Evolutionary conservation across 2,113 vertebrate species (phyloP), one percentile per base, ranked within the genome.

Genomic region (Oxyruncus cristatus): DNA sequence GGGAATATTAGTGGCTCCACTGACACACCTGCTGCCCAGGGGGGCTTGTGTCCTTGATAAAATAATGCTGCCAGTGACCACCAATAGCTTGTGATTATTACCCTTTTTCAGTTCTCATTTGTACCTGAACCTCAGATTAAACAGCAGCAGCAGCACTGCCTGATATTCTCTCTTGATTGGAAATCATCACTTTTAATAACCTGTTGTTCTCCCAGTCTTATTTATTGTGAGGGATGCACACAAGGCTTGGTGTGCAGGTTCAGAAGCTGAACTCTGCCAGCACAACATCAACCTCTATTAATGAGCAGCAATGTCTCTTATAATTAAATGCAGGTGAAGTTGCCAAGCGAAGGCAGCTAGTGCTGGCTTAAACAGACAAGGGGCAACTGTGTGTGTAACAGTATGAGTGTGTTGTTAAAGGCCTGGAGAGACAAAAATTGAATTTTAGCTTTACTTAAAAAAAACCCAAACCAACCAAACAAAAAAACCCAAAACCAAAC

Each of bases 241-340:
- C 37, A 46, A 27, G 4, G 1, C 73, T 85, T 75, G 84, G 56
- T 74, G 61, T 77, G 46, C 46, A 62, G 66, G 74, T 86, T 86
- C 72, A 72, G 80, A 77, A 71, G 82, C 89, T 82, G 44, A 91
- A 80, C 79, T 74, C 55, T 87, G 55, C 42, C 70, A 82, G 59
- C 65, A 79, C 80, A 91, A 44, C 82, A 89, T 82, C 93, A 94
- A 66, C 62, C 42, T 35, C 77, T 68, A 12, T 89, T 92, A 92
- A 89, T 5, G 41, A 49, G 35, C 22, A 92, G 49, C 9, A 18
- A 59, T 67, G 44, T 28, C 52, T 76, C 27, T 78, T 70, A 44
- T 37, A 68, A 20, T 85, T 65, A 95, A 93, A 89, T 12, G 12
- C 73, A 81, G 74, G 35, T 4, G 9, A 86, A 88, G 37, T 55